Evolutionary conservation across 2,888 invertebrate genomes (phyloP).

Genomic region (Eupelmus urozonus): DNA sequence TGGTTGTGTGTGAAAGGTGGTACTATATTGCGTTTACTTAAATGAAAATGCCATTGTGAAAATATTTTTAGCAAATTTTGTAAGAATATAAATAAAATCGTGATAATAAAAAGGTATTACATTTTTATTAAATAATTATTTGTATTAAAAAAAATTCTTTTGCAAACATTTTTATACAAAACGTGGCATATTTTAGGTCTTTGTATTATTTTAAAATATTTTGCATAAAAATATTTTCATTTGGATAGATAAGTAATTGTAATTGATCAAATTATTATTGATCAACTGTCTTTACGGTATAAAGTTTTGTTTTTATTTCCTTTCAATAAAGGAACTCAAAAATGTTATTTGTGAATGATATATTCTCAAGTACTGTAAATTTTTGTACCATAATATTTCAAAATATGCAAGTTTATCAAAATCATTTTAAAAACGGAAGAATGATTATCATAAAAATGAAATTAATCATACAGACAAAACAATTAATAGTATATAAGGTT

Average conservation of each 20-base stretch:
- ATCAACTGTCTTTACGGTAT: no score
- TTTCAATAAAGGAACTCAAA: background rate
- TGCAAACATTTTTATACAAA: no score
- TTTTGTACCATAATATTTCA: constrained; percentile 36
- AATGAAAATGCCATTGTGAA: background rate
- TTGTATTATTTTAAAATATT: background rate
- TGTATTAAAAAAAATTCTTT: no score
- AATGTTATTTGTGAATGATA: constrained; percentile 32
- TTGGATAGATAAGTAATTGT: background rate
- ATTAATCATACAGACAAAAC: constrained; percentile 24
- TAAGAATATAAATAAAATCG: background rate
- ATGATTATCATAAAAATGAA: constrained; percentile 25
- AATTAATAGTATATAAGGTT: constrained; percentile 17
- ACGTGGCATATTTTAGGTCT: no score
- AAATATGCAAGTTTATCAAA: constrained; percentile 1
- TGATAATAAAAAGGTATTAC: background rate
- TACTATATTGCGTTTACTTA: constrained; percentile 6
- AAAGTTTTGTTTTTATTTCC: constrained; percentile 2
- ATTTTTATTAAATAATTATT: background rate
- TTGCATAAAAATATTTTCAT: constrained; percentile 1
- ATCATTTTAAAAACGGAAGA: constrained; percentile 20
- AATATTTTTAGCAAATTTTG: constrained; percentile 10
- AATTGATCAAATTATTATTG: background rate
- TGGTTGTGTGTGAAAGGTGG: constrained; percentile 22
- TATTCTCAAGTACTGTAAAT: constrained; percentile 38